A percentile compares a stretch with the other conserved stretches of the same genome.
Conservation (phyloP, 2,888 invertebrate genomes). For the Synergus japonicus region DNA sequence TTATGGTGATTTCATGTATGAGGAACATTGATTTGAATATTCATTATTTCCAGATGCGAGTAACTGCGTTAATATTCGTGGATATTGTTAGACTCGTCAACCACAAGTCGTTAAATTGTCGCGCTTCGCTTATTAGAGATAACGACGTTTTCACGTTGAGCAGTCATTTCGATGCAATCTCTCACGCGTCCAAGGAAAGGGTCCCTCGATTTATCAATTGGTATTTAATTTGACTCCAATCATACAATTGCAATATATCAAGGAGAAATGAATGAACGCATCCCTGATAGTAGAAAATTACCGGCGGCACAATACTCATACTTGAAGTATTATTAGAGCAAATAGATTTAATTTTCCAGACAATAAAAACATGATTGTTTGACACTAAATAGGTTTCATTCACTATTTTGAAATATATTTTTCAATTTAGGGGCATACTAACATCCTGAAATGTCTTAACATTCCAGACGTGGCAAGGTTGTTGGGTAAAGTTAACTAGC, state of each 20-base stretch:
- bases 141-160: constrained; percentile 30
- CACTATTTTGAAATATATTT: not conserved
- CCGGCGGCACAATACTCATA: constrained; percentile 13
- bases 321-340: constrained; percentile 2
- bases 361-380: not conserved
- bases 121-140: constrained; percentile 41
- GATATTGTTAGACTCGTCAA: constrained; percentile 30
- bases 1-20: constrained; percentile 1
- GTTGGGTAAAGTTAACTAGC: not conserved
- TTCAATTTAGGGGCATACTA: not conserved
- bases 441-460: not conserved
- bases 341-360: not conserved
- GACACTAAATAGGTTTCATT: not conserved
- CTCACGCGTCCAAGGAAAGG: constrained; percentile 14
- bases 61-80: constrained; percentile 31
- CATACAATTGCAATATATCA: constrained; percentile 35
- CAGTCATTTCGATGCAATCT: constrained; percentile 6
- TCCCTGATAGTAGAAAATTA: constrained; percentile 25
- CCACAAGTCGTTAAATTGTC: constrained; percentile 36
- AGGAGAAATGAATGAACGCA: constrained; percentile 33
- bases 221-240: constrained; percentile 32
- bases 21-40: constrained; percentile 14
- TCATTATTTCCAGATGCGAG: constrained; percentile 17
- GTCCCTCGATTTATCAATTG: constrained; percentile 42
- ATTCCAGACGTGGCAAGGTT: not conserved